Conservation (phyloP, 2,113 vertebrate genomes). For the Grammomys dolichurus region DNA sequence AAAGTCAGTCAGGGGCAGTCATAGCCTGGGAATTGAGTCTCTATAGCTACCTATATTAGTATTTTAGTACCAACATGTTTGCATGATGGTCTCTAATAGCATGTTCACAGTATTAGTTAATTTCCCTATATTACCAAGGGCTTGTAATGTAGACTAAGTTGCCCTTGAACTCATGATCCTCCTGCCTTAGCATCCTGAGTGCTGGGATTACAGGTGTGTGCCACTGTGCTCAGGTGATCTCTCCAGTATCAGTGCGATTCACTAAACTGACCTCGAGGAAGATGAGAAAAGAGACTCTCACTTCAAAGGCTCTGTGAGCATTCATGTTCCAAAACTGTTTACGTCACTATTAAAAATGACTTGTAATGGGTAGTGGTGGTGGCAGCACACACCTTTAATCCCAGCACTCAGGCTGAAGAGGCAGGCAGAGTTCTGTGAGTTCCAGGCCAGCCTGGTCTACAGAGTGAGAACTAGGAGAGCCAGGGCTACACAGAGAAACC, state of each 20-base stretch:
- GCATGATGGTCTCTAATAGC: background rate
- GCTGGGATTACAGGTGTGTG: background rate
- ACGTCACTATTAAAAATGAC: background rate
- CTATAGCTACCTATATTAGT: background rate
- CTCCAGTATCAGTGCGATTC: background rate
- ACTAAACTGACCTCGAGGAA: background rate
- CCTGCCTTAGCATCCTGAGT: background rate
- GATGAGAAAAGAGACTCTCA: background rate
- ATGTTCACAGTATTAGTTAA: background rate
- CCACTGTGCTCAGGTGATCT: background rate
- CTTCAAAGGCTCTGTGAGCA: too few species aligned
- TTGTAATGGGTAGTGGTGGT: background rate
- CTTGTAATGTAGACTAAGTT: too few species aligned
- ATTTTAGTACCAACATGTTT: background rate
- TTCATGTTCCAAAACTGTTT: background rate
- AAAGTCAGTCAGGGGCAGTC: background rate
- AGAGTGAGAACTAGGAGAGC: background rate
- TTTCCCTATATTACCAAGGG: background rate
- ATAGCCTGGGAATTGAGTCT: background rate
- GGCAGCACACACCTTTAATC: background rate
- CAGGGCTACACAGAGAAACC: background rate
- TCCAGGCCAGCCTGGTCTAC: background rate
- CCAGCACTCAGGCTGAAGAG: background rate
- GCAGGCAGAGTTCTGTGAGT: background rate
- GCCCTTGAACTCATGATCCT: background rate